Base-by-base conservation (phyloP, 2,888 invertebrate genomes). In the Pelosia muscerda region DNA sequence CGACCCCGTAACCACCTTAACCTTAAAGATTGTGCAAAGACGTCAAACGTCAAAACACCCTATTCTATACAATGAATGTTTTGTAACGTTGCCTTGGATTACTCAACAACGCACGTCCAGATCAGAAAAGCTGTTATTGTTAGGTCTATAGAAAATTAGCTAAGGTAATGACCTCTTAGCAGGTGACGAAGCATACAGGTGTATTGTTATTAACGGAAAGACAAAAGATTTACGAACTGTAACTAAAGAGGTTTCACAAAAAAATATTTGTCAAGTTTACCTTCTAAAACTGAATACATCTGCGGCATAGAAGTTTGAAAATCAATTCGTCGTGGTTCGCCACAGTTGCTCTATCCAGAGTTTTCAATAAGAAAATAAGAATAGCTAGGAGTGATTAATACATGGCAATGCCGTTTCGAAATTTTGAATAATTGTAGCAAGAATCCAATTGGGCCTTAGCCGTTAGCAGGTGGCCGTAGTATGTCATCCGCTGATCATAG, bases 101-200 rank as follows among this genome's bases (percentile, higher is more conserved):
- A 49, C 49, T 49, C 49, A n/a, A 49, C 19, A n/a, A 49, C n/a
- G n/a, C n/a, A n/a, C 49, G 49, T n/a, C 42, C 42, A 22, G 15
- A 57, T 23, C 28, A 26, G 26, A 57, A 57, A 57, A 57, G 28
- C 57, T 49, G 49, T 49, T 49, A 49, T 49, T 49, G 49, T 49
- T 49, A 49, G 49, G 49, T 49, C 49, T 49, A 49, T 63, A 42
- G 15, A 55, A 25, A n/a, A n/a, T 49, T n/a, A n/a, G 49, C n/a
- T 8, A 49, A 49, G 49, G 49, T 49, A 8, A 22, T 58, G 26
- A 65, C 38, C 26, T n/a, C n/a, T 49, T 9, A 49, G 19, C 49
- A 49, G 49, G n/a, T 49, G 49, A 49, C 19, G 49, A n/a, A 49
- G 49, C 49, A 49, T 49, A 49, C 49, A n/a, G n/a, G 49, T 49